Base-by-base conservation (phyloP, 2,888 invertebrate genomes). In the Troides oblongomaculatus region DNA sequence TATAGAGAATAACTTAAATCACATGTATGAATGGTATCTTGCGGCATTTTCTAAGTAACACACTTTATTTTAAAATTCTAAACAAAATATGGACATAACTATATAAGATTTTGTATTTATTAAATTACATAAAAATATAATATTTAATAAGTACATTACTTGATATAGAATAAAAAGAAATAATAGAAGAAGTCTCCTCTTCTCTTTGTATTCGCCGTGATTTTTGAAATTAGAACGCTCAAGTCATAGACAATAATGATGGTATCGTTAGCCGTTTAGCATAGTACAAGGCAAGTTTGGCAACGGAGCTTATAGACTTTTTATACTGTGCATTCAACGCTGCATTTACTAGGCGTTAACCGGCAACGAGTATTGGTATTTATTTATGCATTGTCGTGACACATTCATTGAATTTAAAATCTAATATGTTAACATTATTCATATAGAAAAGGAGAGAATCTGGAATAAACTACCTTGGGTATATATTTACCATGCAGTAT, bases 191-290 rank as follows among this genome's bases (percentile, higher is more conserved):
- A 53, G 50, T 73, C 84, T 88, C 85, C 66, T 82, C 39, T 2
- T 39, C 67, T 72, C 73, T 57, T 39, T 76, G 73, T 74, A 71
- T 78, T 72, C 71, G 75, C 84, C 87, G 84, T 84, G 80, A 85
- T 87, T 88, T 87, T 90, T 85, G 86, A 90, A 91, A 90, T 90
- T 89, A 88, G 87, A 89, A 87, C 88, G 77, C 78, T 78, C 81
- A 78, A 79, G 76, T 77, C 86, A 87, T 89, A 89, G 86, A 90
- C 90, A 90, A 91, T 91, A 87, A 91, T 85, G 91, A 91, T 92
- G 87, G 88, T 92, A 92, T 92, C 92, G 82, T 79, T 88, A 79
- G 81, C 82, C 90, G 90, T 89, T 91, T 92, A 91, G 87, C 92
- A 92, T 91, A 90, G 82, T 81, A 91, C 90, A 92, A 81, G 85